Evolutionary conservation across 2,888 invertebrate species (phyloP).

Genomic region (Malthinus flaveolus): DNA sequence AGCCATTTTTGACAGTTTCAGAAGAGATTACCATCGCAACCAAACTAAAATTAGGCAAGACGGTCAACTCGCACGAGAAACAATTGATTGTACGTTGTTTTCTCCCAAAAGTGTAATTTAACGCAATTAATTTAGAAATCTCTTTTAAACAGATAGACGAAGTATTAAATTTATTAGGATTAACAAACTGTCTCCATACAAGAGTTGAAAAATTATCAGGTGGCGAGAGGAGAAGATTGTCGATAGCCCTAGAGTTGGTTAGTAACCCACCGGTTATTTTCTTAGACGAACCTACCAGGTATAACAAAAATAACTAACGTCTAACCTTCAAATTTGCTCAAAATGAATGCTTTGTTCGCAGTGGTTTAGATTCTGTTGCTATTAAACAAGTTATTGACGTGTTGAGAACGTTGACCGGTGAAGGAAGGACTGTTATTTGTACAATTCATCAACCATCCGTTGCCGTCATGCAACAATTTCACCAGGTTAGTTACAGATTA

Average conservation of each 20-base stretch:
- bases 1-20: conserved; percentile 70
- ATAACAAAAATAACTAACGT: conserved; percentile 35
- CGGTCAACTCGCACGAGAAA: not conserved
- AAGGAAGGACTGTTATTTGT: conserved; percentile 76
- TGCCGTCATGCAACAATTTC: conserved; percentile 74
- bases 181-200: conserved; percentile 67
- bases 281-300: conserved; percentile 83
- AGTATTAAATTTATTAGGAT: conserved; percentile 71
- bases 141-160: conserved; percentile 79
- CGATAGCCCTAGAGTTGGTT: conserved; percentile 77
- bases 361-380: conserved; percentile 75
- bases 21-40: conserved; percentile 78
- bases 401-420: conserved; percentile 68
- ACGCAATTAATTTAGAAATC: not conserved
- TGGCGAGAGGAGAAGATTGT: conserved; percentile 76
- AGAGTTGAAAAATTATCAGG: conserved; percentile 71
- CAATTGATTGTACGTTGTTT: not conserved
- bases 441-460: conserved; percentile 83
- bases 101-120: no score
- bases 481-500: conserved; percentile 52
- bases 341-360: conserved; percentile 38
- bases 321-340: not conserved
- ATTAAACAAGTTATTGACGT: conserved; percentile 73
- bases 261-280: conserved; percentile 84
- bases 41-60: conserved; percentile 68